Conservation (phyloP, 1,140 invertebrate genomes). For the Drosophila sproati region DNA sequence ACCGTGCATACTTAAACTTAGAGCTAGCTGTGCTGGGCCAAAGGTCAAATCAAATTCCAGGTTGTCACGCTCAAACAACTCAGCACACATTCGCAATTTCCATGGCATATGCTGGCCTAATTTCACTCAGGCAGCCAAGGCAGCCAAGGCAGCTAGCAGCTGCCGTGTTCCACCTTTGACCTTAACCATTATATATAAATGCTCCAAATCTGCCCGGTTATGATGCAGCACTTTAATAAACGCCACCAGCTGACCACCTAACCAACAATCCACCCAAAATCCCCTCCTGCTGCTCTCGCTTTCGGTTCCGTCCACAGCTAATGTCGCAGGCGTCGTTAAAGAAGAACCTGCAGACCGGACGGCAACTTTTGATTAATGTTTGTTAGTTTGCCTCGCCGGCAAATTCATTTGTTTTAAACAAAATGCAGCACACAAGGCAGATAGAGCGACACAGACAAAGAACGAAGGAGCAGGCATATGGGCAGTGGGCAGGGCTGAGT, state of each 20-base stretch:
- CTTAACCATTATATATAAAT: constrained; percentile 20
- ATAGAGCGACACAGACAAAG: constrained; percentile 39
- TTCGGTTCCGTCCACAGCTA: neutral
- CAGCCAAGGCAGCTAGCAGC: constrained; percentile 6
- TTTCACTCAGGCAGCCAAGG: constrained; percentile 10
- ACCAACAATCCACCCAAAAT: neutral
- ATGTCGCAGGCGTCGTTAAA: constrained; percentile 22
- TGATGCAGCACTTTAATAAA: constrained; percentile 51
- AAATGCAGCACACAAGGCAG: constrained; percentile 51
- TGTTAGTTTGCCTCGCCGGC: constrained; percentile 69
- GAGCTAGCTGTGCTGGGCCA: constrained; percentile 7
- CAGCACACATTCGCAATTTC: constrained; percentile 33
- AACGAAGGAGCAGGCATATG: neutral
- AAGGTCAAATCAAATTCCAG: constrained; percentile 40
- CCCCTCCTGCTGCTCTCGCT: neutral
- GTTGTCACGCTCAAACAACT: constrained; percentile 32
- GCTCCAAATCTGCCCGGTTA: constrained; percentile 17
- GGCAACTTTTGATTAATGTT: constrained; percentile 80
- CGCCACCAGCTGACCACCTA: constrained; percentile 2
- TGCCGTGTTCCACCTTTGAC: constrained; percentile 33
- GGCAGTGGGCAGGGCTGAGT: neutral
- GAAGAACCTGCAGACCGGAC: constrained; percentile 60
- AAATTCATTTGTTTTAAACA: constrained; percentile 81
- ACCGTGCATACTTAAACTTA: constrained; percentile 3
- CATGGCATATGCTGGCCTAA: constrained; percentile 38